A percentile compares a stretch with the other conserved stretches of the same genome.
Conservation (phyloP, 2,888 invertebrate genomes). For the Euzophera pinguis region DNA sequence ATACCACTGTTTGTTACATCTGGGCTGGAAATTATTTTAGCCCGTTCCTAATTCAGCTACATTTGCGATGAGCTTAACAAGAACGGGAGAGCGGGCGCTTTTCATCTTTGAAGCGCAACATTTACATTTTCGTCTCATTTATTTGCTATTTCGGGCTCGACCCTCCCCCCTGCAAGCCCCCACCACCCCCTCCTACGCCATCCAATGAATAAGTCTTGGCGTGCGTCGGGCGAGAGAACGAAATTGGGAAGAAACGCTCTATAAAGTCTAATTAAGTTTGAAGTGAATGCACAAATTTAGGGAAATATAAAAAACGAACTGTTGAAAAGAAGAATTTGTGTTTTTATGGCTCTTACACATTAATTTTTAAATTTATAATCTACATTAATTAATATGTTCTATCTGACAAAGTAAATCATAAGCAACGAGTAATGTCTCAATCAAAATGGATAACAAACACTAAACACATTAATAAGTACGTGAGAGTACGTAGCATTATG, state of each 20-base stretch:
- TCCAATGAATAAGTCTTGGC: conserved; percentile 75
- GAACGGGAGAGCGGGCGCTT: conserved; percentile 72
- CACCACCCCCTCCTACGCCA: conserved; percentile 42
- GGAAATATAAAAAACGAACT: conserved; percentile 64
- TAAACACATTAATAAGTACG: conserved; percentile 7
- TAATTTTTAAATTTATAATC: not conserved
- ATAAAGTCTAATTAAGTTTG: conserved; percentile 79
- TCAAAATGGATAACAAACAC: not conserved
- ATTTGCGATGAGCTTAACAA: conserved; percentile 77
- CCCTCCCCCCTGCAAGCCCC: conserved; percentile 39
- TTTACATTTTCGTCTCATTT: conserved; percentile 81
- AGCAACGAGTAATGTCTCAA: not conserved
- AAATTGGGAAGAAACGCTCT: conserved; percentile 79
- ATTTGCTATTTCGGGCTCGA: conserved; percentile 78
- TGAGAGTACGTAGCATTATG: conserved; percentile 21
- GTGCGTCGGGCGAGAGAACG: conserved; percentile 72
- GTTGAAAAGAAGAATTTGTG: conserved; percentile 55
- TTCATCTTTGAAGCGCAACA: conserved; percentile 79
- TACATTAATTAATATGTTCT: not conserved
- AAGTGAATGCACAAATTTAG: conserved; percentile 75
- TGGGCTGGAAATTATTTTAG: conserved; percentile 74
- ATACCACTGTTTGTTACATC: conserved; percentile 51
- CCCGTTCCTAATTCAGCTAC: conserved; percentile 75
- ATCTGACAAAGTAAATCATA: no score
- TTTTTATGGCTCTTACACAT: conserved; percentile 29